Base-by-base conservation (phyloP, 2,797 vertebrate species). In the Euphonia xanthogaster region DNA sequence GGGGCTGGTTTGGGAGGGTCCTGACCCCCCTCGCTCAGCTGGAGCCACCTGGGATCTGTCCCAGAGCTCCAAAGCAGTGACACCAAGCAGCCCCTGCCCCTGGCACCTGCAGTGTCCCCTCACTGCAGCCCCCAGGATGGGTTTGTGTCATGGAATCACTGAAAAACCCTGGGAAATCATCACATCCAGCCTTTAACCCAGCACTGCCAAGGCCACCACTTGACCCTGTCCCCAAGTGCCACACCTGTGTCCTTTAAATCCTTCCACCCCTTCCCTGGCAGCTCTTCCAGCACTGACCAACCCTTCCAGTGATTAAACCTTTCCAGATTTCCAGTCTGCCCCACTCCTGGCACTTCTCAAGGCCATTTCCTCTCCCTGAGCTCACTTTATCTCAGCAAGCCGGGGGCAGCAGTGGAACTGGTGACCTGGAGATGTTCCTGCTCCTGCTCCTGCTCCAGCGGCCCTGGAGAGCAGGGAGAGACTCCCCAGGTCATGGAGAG, bases 331-430 rank as follows among this genome's bases (percentile, higher is more conserved):
- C 67, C 58, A 57, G 42, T 2, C 42, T 27, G 1, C n/a, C 7
- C 51, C 28, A 3, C 9, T n/a, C 28, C 61, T 65, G 75, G 33
- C 61, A 21, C 17, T 2, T 1, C 27, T 23, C 31, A 6, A 35
- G 54, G 48, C 24, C 2, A 1, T 30, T 30, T 37, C 31, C 48
- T n/a, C 50, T 19, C 35, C 4, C 35, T 6, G 39, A 73, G 21
- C 13, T 9, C 19, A 2, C 2, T 20, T 24, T 4, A 5, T 3
- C 37, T 7, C 40, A 57, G 68, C 47, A 8, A 11, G 18, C 4
- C 0, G 0, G 24, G 39, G 78, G 3, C 65, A 28, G 42, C 37
- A 4, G 9, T 18, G 51, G 12, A 15, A 37, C 2, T 16, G 62
- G 27, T 11, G 48, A 12, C 66, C 67, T 47, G 44, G 58, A 50